Percentiles rank a stretch among this genome's conserved stretches.
Conservation (phyloP, 1,140 invertebrate genomes). For the Belonocnema kinseyi region DNA sequence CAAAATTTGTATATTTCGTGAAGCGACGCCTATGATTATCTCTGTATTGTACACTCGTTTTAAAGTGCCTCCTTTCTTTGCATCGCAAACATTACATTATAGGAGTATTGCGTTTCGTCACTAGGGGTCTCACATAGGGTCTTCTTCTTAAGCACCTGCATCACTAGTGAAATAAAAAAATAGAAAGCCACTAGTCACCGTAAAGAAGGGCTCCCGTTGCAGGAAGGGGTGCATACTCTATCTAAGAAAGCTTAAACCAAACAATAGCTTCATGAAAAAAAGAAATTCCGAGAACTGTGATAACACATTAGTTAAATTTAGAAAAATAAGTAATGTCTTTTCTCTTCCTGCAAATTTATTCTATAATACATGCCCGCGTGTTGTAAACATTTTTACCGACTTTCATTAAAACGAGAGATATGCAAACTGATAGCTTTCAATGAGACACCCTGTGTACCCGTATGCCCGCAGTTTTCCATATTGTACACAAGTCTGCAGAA, state of each 20-base stretch:
- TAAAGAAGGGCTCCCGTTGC: constrained; percentile 1
- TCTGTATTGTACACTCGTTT: neutral
- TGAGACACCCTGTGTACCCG: constrained; percentile 25
- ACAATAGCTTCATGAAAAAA: neutral
- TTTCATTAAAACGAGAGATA: constrained; percentile 10
- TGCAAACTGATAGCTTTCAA: constrained; percentile 16
- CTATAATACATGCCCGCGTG: neutral
- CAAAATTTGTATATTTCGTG: neutral
- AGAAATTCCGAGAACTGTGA: too few species aligned
- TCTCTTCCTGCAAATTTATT: too few species aligned
- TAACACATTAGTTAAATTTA: too few species aligned
- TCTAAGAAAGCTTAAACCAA: neutral
- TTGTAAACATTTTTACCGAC: neutral
- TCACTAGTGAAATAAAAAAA: neutral
- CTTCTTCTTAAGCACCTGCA: constrained; percentile 14
- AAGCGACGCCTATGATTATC: neutral
- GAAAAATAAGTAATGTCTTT: too few species aligned
- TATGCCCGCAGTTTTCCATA: constrained; percentile 35
- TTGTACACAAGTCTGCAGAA: constrained; percentile 18
- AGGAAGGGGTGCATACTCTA: neutral
- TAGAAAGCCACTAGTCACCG: neutral
- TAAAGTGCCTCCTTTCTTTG: constrained; percentile 17
- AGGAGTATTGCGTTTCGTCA: neutral
- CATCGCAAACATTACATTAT: constrained; percentile 19
- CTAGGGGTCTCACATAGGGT: neutral